Base-by-base conservation (phyloP, 2,797 vertebrate species). In the Coilia nasus region DNA sequence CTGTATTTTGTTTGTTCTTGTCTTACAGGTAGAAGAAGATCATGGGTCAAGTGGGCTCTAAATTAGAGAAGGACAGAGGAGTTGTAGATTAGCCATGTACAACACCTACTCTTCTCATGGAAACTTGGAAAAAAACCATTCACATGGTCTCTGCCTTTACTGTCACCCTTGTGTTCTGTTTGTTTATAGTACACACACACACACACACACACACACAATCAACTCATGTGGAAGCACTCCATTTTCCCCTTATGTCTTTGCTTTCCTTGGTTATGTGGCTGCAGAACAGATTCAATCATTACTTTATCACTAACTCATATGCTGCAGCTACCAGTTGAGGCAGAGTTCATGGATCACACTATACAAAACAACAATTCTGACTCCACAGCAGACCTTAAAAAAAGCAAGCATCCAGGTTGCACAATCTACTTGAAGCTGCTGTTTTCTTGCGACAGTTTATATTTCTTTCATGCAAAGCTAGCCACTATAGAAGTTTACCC, bases 21-120 rank as follows among this genome's bases (percentile, higher is more conserved):
- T 86, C 6, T 84, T 88, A 83, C 75, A 90, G 90, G 85, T 85
- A 64, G 85, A 85, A 4, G 85, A 46, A 12, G 84, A 89, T 82
- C 82, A 87, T 81, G 92, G 92, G 87, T 91, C 88, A 56, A 85
- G 83, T 81, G 59, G 71, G 71, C 31, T 78, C 6, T 78, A 44
- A 44, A 5, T 19, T 19, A 2, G 5, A 78, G 71, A 78, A 21
- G 71, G 7, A n/a, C 17, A 78, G 35, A 21, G 35, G 71, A 41
- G 17, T 44, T 44, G 71, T 78, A 44, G 71, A 78, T 35, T 44
- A 78, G 71, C 71, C 71, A 6, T 44, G 71, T 44, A 19, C 71
- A 78, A 78, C 71, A 44, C 35, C 35, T 44, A 78, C 31, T 44
- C 71, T 35, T 44, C 15, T 78, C 71, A n/a, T 78, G 17, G 6